These are phyloP conservation scores for Melanotaenia maccullochi DNA, from an alignment of 2,797 vertebrate genomes.

Conservation along the genomic window DNA sequence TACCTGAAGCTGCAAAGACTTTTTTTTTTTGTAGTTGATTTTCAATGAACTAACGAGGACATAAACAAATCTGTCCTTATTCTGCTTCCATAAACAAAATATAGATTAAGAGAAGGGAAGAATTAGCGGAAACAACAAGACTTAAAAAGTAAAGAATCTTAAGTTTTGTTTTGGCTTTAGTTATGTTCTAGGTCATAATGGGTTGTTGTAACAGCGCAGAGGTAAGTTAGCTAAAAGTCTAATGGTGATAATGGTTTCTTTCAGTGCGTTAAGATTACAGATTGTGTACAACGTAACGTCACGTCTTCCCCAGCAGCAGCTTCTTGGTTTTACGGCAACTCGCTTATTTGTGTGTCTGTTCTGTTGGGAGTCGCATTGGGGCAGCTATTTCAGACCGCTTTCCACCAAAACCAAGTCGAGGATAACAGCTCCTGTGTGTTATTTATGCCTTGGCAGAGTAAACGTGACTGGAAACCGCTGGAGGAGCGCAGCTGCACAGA, in stretches of 20 bases:
- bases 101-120: neutral
- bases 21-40: neutral
- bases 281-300: constrained; percentile 14
- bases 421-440: neutral
- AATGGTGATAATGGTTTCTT: neutral
- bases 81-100: fast-evolving
- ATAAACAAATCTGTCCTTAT: neutral
- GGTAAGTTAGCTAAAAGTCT: constrained; percentile 50
- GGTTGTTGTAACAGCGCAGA: constrained; percentile 75
- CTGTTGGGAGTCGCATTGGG: constrained; percentile 1
- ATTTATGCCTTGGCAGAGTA: constrained; percentile 71
- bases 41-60: neutral
- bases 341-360: constrained; percentile 10
- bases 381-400: neutral
- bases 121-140: constrained; percentile 22
- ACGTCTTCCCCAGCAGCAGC: constrained; percentile 11
- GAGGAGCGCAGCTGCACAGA: constrained; percentile 94
- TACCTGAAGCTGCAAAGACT: constrained; percentile 36
- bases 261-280: neutral
- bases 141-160: constrained; percentile 6
- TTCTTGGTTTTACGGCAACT: constrained; percentile 25
- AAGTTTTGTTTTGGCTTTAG: constrained; percentile 40
- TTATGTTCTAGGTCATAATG: constrained; percentile 50
- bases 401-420: neutral
- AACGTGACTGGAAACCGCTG: constrained; percentile 93